A percentile compares a stretch with the other conserved stretches of the same genome.
These are phyloP conservation scores for Yoshiicerus persimilis DNA, from an alignment of 1,140 invertebrate species.

Conservation along the genomic window DNA sequence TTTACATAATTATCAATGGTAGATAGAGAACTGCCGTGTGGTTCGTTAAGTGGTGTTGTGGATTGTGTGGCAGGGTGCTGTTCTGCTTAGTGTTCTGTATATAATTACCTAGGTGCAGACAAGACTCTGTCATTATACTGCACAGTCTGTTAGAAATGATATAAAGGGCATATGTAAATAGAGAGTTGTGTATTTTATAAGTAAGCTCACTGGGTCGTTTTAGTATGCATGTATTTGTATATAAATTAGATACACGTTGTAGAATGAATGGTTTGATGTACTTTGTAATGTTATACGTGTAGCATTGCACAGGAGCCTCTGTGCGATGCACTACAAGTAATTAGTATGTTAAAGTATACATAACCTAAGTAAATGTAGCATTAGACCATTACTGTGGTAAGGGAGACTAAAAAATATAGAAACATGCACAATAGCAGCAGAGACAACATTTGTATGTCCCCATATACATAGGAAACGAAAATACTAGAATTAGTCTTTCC, in stretches of 20 bases:
- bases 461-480: neutral
- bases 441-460: neutral
- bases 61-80: neutral
- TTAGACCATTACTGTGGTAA: neutral
- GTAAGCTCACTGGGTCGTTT: neutral
- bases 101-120: neutral
- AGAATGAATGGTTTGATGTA: neutral
- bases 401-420: neutral
- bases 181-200: neutral
- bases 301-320: neutral
- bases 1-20: neutral
- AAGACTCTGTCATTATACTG: neutral
- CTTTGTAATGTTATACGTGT: neutral
- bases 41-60: neutral
- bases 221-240: neutral
- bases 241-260: neutral
- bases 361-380: neutral
- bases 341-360: neutral
- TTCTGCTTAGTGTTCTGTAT: neutral
- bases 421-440: neutral
- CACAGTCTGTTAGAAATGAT: neutral
- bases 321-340: neutral
- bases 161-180: neutral
- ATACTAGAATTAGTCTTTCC: neutral
- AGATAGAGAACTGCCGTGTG: neutral